Evolutionary conservation across 2,888 invertebrate species (phyloP).

Genomic region (Volucella bombylans): DNA sequence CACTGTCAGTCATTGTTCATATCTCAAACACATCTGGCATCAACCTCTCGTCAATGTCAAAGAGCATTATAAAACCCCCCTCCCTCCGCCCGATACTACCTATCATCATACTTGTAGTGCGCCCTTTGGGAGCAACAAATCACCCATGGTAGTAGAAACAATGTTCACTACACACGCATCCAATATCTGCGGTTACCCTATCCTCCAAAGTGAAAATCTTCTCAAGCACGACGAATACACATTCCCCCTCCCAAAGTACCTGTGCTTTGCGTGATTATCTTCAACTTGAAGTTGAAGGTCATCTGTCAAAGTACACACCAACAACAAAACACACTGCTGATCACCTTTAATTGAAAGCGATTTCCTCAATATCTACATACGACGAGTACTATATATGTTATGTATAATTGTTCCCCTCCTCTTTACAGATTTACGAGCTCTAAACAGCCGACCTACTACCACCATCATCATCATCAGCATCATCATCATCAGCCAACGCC

Average conservation of each 20-base stretch:
- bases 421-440: constrained; percentile 60
- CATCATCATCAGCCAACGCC: constrained; percentile 44
- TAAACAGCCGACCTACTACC: constrained; percentile 76
- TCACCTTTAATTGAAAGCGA: constrained; percentile 23
- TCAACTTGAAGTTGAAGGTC: constrained; percentile 69
- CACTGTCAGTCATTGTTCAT: constrained; percentile 20
- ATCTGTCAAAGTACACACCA: not conserved
- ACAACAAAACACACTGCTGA: not conserved
- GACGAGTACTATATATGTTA: no score
- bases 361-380: constrained; percentile 6
- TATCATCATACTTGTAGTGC: not conserved
- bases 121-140: constrained; percentile 43
- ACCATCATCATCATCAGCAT: constrained; percentile 75
- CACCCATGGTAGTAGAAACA: constrained; percentile 54
- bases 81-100: not conserved
- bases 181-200: constrained; percentile 47
- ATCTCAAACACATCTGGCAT: constrained; percentile 23
- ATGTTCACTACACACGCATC: constrained; percentile 47
- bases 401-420: constrained; percentile 18
- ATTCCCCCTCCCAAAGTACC: not conserved
- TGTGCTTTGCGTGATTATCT: constrained; percentile 54
- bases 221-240: constrained; percentile 51
- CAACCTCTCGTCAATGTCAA: constrained; percentile 58
- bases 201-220: constrained; percentile 11
- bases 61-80: constrained; percentile 40